Evolutionary conservation across 2,888 invertebrate species (phyloP), one percentile per base, ranked within the genome.

Genomic region (Synanthedon vespiformis): DNA sequence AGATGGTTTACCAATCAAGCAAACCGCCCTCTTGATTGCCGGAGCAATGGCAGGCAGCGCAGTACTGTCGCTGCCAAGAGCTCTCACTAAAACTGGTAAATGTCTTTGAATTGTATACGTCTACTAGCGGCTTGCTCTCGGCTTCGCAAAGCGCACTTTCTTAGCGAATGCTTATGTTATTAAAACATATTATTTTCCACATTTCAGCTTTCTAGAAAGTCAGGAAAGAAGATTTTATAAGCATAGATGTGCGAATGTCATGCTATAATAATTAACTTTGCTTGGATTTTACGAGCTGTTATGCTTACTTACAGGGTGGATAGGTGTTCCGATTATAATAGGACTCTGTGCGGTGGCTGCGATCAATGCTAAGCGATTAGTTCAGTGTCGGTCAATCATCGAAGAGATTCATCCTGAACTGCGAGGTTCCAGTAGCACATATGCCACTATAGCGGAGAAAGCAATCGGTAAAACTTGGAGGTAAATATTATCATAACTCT

Each of bases 31-130:
- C 55, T 89, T 93, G 63, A 89, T 93, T 48, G 90, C 90, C 0
- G 92, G 92, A 0, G 92, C 92, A 74, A 92, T 93, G 89, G 92
- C 92, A 0, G 93, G 93, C 48, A 91, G 91, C 62, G 93, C 93
- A 0, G 90, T 92, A n/a, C 76, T 93, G 57, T 92, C 92, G 0
- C 76, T 93, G 40, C 93, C 93, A 0, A 74, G 87, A 57, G 92
- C 92, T 0, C 80, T 92, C 40, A 89, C 88, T 51, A 89, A 90
- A 64, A 88, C 92, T 59, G 92, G 93, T 92, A 56, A 60, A 65
- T 34, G 2, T 10, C 34, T 34, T 34, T 34, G 10, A 34, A 34
- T 8, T 34, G 8, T 34, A 34, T 10, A 34, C 10, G 27, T 34
- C 34, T 34, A 34, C 22, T 22, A 22, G 22, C 22, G 22, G 5